These are phyloP conservation scores for Ectemnius cavifrons DNA, from an alignment of 2,888 invertebrate genomes.

Conservation along the genomic window DNA sequence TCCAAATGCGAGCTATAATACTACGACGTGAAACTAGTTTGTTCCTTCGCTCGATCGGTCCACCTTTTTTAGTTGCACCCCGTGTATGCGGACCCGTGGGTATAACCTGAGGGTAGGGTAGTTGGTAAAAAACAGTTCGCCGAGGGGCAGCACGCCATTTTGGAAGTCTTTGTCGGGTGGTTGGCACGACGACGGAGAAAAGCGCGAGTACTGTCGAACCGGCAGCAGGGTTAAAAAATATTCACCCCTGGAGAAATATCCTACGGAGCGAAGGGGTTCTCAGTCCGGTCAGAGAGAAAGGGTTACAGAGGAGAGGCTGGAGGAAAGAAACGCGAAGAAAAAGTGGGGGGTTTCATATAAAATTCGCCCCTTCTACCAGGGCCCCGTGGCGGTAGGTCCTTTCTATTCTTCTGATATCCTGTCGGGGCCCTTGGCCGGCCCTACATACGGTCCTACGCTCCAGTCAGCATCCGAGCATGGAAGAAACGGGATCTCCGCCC, in stretches of 20 bases:
- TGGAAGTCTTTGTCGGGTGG: conserved; percentile 64
- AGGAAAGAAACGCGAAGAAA: conserved; percentile 32
- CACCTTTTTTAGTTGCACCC: conserved; percentile 28
- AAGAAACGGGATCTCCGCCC: conserved; percentile 62
- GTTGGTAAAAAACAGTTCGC: background rate
- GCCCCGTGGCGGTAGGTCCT: conserved; percentile 64
- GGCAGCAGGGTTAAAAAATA: conserved; percentile 67
- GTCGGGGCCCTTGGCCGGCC: conserved; percentile 66
- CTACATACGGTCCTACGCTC: conserved; percentile 55
- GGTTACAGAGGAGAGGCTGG: conserved; percentile 13
- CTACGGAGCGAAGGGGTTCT: conserved; percentile 47
- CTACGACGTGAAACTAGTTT: conserved; percentile 22
- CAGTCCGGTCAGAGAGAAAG: conserved; percentile 33
- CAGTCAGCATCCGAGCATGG: conserved; percentile 77
- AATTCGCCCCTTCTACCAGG: conserved; percentile 68
- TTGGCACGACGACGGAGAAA: background rate
- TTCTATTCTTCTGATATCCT: conserved; percentile 77
- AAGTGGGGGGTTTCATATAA: conserved; percentile 61
- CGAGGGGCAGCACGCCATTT: conserved; percentile 49
- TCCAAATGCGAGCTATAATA: no score
- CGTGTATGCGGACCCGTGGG: conserved; percentile 10
- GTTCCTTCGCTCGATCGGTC: conserved; percentile 39
- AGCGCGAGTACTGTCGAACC: conserved; percentile 30
- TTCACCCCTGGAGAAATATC: conserved; percentile 62
- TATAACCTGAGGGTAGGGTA: conserved; percentile 41